Conservation (phyloP, 2,888 invertebrate species). For the Diarsia rubi region DNA sequence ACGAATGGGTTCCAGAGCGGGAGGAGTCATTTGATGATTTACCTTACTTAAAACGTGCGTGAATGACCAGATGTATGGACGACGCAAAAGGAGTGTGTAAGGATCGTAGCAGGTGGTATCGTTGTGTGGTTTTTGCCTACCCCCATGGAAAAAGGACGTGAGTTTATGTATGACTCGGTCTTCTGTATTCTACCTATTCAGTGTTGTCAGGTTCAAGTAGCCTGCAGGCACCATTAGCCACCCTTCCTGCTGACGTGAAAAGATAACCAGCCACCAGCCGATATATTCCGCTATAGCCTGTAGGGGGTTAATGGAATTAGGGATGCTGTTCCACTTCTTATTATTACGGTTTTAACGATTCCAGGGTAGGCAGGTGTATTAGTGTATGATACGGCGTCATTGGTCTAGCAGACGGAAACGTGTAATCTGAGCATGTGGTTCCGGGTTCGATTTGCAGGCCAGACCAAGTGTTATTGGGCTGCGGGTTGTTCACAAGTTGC, state of each 20-base stretch:
- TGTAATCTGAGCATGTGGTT: neutral
- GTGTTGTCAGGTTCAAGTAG: conserved; percentile 33
- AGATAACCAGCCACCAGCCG: conserved; percentile 44
- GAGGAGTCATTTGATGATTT: no score
- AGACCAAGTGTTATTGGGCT: neutral
- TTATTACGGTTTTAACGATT: conserved; percentile 14
- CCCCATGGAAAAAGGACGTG: no score
- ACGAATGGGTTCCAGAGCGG: no score
- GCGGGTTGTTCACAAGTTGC: no score
- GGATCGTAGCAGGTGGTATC: no score
- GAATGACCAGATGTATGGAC: no score
- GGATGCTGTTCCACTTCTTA: conserved; percentile 4
- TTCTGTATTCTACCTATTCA: conserved; percentile 1
- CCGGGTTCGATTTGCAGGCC: neutral
- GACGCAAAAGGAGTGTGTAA: no score
- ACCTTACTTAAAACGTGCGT: no score
- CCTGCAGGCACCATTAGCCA: conserved; percentile 55
- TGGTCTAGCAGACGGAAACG: neutral
- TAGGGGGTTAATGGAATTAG: conserved; percentile 29
- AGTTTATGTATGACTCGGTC: no score
- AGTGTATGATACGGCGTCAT: no score
- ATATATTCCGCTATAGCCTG: conserved; percentile 31
- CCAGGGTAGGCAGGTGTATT: neutral
- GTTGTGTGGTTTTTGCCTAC: no score
- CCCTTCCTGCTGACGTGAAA: conserved; percentile 48